Base-by-base conservation (phyloP, 37 sponge, comb jelly and placozoan genomes). In the Theonella swinhoei region DNA sequence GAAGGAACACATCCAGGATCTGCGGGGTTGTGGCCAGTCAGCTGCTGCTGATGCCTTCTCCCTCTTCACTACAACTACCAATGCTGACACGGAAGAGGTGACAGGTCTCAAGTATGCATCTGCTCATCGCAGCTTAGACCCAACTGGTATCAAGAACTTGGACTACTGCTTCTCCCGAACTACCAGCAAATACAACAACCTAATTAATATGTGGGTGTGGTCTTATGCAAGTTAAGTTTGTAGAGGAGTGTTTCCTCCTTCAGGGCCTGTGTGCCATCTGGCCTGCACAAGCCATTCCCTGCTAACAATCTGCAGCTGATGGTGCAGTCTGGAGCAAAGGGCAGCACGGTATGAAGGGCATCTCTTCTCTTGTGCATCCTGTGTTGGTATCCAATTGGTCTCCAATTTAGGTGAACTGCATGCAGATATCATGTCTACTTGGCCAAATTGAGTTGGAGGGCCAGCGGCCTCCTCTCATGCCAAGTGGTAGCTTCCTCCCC, bases 401-500 rank as follows among this genome's bases (percentile, higher is more conserved):
- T 23, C 39, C 68, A 66, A 25, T 23, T 19, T 42, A 96, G 89
- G 98, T 98, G 39, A 98, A 98, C 80, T 91, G 95, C 66, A 94
- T 94, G 90, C 99, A 98, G 79, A 98, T 98, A 22, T 98, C 99
- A 19, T 92, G 95, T 58, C 85, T 98, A 61, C 88, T 98, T 17
- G 99, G 99, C 23, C 99, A 98, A 79, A 95, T 96, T n/a, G 99
- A 98, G 92, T 74, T 98, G 73, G 99, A 98, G 59, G 99, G 99
- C 19, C 85, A 83, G n/a, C 86, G 99, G n/a, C 99, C 99, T 7
- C 96, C 96, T 0, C 72, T 98, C 37, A 98, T 96, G 97, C 77
- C 81, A 41, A 93, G 94, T 86, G 99, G 99, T 9, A 85, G 89
- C 37, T 95, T 91, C 40, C 91, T 98, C 26, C 99, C 99, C 0